Base-by-base conservation (phyloP, 2,113 vertebrate genomes). In the Asarcornis scutulata region DNA sequence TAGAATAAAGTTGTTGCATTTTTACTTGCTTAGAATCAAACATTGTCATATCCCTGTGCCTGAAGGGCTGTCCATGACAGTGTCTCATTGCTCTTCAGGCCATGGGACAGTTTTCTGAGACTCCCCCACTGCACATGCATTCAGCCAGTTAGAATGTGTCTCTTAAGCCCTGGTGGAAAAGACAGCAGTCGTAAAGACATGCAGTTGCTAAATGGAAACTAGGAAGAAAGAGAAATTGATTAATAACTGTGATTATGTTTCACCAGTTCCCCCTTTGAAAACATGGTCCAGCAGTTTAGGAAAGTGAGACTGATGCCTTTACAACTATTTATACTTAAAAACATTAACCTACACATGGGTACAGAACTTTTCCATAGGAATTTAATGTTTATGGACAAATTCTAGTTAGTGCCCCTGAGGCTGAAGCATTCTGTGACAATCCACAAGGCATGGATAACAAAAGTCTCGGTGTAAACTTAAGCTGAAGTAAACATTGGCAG, bases 371-470 rank as follows among this genome's bases (percentile, higher is more conserved):
- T 84, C 36, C 68, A 40, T 6, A 5, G 36, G 21, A 69, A 31
- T 73, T 42, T 32, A 59, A 34, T 22, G 20, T 17, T 55, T 64
- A 6, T 56, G 77, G 34, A 75, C 66, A 25, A 50, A 66, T 82
- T 93, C 11, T 68, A 1, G 27, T 63, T 4, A 4, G 10, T 36
- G 11, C 15, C 16, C 8, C 15, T 40, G 40, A 46, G 15, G 17
- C 18, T 55, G 22, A 71, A 21, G 23, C 50, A 23, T 9, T 59
- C 32, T 52, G 23, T 62, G 4, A n/a, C 56, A 38, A 62, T 0
- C 46, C 2, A 0, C 32, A 40, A 15, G 22, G 21, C 17, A 38
- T 0, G 2, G 17, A 34, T 10, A 62, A 27, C 12, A 44, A 6
- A 82, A 58, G 32, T 29, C 21, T 48, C 20, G 5, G 20, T 22